A percentile compares a stretch with the other conserved stretches of the same genome.
These are phyloP conservation scores for Helleia helle DNA, from an alignment of 2,888 invertebrate species.

Conservation along the genomic window DNA sequence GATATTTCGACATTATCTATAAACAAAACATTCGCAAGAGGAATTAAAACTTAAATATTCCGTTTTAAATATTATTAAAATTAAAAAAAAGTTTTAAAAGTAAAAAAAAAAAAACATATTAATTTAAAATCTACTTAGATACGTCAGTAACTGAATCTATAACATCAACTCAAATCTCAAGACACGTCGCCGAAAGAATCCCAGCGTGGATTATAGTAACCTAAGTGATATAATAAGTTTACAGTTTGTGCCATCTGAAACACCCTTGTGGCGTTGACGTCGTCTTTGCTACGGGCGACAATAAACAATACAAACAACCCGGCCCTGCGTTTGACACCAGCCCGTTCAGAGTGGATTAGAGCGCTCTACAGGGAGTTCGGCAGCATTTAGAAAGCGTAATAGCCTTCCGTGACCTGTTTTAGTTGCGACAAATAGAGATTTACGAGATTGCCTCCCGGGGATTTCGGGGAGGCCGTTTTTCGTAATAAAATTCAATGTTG, in stretches of 20 bases:
- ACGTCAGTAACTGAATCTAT: too few species aligned
- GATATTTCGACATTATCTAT: too few species aligned
- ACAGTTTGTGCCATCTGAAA: slow-evolving; percentile 51
- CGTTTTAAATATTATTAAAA: too few species aligned
- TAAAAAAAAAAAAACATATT: too few species aligned
- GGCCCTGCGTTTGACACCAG: slow-evolving; percentile 72
- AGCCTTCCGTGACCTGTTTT: slow-evolving; percentile 72
- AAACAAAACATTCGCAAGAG: too few species aligned
- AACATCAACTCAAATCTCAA: too few species aligned
- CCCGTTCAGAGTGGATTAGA: slow-evolving; percentile 70
- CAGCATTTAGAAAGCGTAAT: slow-evolving; percentile 72
- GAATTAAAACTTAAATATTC: too few species aligned
- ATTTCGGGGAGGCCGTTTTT: slow-evolving; percentile 46
- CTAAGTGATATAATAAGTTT: too few species aligned
- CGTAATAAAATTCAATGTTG: slow-evolving; percentile 64
- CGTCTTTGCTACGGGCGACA: slow-evolving; percentile 66
- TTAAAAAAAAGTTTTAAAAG: too few species aligned
- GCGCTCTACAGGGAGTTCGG: slow-evolving; percentile 67
- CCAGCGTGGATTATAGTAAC: too few species aligned
- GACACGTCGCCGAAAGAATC: too few species aligned
- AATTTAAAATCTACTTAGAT: too few species aligned
- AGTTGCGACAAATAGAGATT: slow-evolving; percentile 73
- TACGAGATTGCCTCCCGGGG: slow-evolving; percentile 60
- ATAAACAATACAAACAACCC: slow-evolving; percentile 74
- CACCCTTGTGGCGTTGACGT: slow-evolving; percentile 41